Percentiles rank a stretch among this genome's conserved stretches.
Conservation (phyloP, 2,113 vertebrate genomes). For the Aviceda subcristata region DNA sequence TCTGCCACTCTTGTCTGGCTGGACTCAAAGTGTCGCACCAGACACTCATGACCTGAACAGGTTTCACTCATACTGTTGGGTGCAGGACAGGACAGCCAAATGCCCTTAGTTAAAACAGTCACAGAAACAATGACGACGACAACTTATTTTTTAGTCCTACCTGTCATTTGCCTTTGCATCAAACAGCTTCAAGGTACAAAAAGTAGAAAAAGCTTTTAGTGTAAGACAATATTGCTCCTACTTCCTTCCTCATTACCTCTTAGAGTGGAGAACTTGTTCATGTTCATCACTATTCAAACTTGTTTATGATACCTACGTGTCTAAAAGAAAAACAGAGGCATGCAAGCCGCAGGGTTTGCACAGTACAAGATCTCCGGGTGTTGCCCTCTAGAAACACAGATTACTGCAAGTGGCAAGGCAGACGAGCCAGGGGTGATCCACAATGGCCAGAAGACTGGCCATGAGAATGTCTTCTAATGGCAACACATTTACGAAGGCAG, state of each 20-base stretch:
- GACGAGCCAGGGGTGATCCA: neutral
- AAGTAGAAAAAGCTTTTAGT: neutral
- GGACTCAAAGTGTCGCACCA: neutral
- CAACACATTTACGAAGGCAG: neutral
- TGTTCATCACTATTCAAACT: neutral
- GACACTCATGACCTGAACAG: neutral
- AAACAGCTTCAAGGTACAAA: neutral
- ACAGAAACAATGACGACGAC: neutral
- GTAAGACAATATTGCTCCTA: neutral
- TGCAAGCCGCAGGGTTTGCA: neutral
- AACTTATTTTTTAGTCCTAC: neutral
- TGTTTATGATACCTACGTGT: conserved; percentile 21
- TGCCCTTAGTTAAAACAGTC: neutral
- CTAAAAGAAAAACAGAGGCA: neutral
- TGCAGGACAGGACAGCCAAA: neutral
- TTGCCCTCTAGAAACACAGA: neutral
- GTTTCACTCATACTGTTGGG: neutral
- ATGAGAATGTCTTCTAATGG: neutral
- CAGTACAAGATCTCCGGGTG: neutral
- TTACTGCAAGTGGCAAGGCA: neutral
- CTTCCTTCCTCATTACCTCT: neutral
- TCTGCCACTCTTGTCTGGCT: neutral
- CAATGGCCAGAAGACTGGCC: neutral
- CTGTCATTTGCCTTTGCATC: neutral
- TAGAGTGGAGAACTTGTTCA: neutral